These are phyloP conservation scores for Sebastes reedi DNA, from an alignment of 2,797 vertebrate species.

Conservation along the genomic window DNA sequence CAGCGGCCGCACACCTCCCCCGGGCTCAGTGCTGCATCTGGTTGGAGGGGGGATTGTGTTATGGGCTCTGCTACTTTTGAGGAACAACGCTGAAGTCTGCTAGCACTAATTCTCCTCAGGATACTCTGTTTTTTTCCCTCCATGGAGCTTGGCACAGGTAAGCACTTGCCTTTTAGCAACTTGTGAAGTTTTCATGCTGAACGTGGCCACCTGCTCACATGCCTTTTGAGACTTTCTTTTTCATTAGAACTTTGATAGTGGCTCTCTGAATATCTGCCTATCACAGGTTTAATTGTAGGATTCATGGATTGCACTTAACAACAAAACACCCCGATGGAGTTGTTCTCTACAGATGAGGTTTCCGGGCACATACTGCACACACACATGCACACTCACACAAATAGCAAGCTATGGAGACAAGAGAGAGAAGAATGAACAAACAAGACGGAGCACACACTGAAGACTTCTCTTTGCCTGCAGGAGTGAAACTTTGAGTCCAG, in stretches of 20 bases:
- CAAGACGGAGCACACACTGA: background rate
- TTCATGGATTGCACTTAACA: constrained; percentile 8
- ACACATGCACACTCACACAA: no score
- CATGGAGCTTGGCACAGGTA: constrained; percentile 63
- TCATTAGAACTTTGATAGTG: background rate
- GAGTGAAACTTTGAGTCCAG: background rate
- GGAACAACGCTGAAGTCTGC: background rate
- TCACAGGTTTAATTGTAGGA: background rate
- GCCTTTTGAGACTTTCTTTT: background rate
- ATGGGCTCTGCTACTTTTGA: constrained; percentile 20
- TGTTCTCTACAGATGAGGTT: background rate
- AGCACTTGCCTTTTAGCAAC: constrained; percentile 37
- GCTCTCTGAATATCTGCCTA: background rate
- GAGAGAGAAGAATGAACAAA: background rate
- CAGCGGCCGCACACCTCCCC: background rate
- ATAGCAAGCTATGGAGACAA: background rate
- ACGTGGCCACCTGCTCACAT: constrained; percentile 6
- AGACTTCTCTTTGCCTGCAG: background rate
- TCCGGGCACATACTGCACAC: background rate
- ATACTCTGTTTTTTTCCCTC: background rate
- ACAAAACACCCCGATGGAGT: constrained; percentile 12
- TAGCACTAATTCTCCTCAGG: background rate
- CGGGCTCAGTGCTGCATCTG: background rate
- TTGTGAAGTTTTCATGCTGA: constrained; percentile 12
- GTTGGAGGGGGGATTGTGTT: constrained; percentile 4